A percentile compares a stretch with the other conserved stretches of the same genome.
phyloP scores from a whole-genome alignment of 2,113 vertebrate species.

The Podocnemis expansa region DNA sequence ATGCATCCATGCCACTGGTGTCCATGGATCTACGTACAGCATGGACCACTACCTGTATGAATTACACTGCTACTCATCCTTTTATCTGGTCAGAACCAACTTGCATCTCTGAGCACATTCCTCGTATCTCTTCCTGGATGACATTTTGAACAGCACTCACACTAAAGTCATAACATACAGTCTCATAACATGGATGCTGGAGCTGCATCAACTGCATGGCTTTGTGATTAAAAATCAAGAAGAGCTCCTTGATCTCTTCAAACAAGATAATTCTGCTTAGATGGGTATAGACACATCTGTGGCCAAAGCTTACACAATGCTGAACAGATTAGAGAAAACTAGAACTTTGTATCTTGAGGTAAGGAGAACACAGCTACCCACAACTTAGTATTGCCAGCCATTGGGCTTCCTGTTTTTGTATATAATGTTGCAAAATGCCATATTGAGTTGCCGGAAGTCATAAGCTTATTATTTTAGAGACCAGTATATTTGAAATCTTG shows the following conservation, averaged over 20 bases:
- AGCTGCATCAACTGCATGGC: not conserved
- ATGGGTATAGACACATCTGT: not conserved
- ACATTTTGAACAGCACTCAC: not conserved
- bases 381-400: not conserved
- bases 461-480: not conserved
- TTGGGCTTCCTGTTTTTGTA: not conserved
- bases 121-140: not conserved
- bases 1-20: too few species aligned
- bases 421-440: not conserved
- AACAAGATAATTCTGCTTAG: not conserved
- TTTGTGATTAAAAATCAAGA: not conserved
- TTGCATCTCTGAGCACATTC: not conserved
- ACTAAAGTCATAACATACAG: not conserved
- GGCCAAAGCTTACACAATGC: not conserved
- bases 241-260: not conserved
- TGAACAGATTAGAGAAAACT: not conserved
- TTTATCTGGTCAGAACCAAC: not conserved
- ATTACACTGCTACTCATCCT: not conserved
- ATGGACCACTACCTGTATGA: too few species aligned
- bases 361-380: not conserved
- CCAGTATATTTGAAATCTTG: not conserved
- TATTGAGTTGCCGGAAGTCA: not conserved
- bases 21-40: too few species aligned
- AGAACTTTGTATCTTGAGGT: not conserved
- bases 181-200: not conserved